These are phyloP conservation scores for Drosophila stalkeri DNA, from an alignment of 2,888 invertebrate species.

Conservation along the genomic window DNA sequence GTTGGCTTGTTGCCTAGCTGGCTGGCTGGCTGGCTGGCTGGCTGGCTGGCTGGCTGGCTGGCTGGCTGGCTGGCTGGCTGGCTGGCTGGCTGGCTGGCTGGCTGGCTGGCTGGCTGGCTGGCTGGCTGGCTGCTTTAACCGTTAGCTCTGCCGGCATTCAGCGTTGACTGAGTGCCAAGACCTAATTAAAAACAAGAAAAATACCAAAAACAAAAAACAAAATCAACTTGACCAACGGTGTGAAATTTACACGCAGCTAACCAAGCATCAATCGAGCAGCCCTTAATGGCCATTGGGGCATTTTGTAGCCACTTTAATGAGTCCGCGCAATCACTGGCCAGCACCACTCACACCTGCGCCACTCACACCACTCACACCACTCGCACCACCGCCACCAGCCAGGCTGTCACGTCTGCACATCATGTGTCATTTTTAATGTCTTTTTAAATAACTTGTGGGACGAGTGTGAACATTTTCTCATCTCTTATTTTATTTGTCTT, in stretches of 20 bases:
- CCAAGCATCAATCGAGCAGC: constrained; percentile 44
- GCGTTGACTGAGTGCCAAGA: constrained; percentile 37
- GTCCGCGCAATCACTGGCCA: constrained; percentile 53
- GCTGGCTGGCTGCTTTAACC: background rate
- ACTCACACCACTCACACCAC: constrained; percentile 15
- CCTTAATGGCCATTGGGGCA: constrained; percentile 59
- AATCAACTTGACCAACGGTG: constrained; percentile 65
- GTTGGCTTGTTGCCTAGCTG: background rate
- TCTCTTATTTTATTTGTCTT: constrained; percentile 7
- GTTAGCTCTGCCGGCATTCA: constrained; percentile 5
- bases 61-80: background rate
- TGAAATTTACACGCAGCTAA: constrained; percentile 65
- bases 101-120: constrained; percentile 6
- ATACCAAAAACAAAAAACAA: background rate
- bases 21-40: constrained; percentile 3
- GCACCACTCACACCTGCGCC: constrained; percentile 12
- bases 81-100: too few relatives aligned
- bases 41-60: background rate
- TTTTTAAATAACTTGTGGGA: constrained; percentile 67
- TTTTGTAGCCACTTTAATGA: constrained; percentile 68
- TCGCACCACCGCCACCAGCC: constrained; percentile 1
- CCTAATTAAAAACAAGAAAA: constrained; percentile 64
- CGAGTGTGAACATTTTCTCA: constrained; percentile 29
- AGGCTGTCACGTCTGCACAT: constrained; percentile 12
- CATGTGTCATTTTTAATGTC: constrained; percentile 69